Percentiles rank a stretch among this genome's conserved stretches.
Evolutionary conservation across 2,888 invertebrate species (phyloP).

Genomic region (Galeopsomyia nigrocyanea): DNA sequence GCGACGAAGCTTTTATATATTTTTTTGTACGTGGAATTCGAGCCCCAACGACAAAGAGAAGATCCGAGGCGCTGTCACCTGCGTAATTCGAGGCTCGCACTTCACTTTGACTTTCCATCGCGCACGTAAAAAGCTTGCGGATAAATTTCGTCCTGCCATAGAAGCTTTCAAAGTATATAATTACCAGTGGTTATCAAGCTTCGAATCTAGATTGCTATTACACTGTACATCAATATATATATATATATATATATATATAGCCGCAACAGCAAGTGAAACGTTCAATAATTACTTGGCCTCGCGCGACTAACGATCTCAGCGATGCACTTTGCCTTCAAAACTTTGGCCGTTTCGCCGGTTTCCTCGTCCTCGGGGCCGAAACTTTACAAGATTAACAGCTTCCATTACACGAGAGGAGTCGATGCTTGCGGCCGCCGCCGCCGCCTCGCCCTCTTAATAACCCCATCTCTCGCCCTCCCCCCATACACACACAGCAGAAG

Average conservation of each 20-base stretch:
- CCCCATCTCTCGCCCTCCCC: background rate
- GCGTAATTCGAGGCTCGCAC: constrained; percentile 29
- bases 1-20: background rate
- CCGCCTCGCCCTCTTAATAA: background rate
- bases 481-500: too few relatives aligned
- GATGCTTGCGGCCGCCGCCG: constrained; percentile 13
- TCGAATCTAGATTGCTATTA: constrained; percentile 3
- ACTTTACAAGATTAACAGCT: constrained; percentile 46
- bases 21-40: constrained; percentile 6
- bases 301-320: constrained; percentile 24
- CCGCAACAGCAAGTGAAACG: background rate
- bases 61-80: background rate
- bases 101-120: constrained; percentile 18
- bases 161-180: constrained; percentile 30
- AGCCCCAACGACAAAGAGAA: constrained; percentile 1
- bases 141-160: constrained; percentile 13
- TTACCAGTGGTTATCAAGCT: constrained; percentile 25
- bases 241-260: too few relatives aligned
- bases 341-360: constrained; percentile 34
- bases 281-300: constrained; percentile 27
- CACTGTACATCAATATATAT: too few relatives aligned
- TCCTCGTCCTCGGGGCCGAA: background rate
- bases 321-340: constrained; percentile 28
- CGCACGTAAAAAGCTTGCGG: constrained; percentile 23
- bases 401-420: constrained; percentile 28